Conservation (phyloP, 1,140 invertebrate genomes). For the Zaprionus davidi region DNA sequence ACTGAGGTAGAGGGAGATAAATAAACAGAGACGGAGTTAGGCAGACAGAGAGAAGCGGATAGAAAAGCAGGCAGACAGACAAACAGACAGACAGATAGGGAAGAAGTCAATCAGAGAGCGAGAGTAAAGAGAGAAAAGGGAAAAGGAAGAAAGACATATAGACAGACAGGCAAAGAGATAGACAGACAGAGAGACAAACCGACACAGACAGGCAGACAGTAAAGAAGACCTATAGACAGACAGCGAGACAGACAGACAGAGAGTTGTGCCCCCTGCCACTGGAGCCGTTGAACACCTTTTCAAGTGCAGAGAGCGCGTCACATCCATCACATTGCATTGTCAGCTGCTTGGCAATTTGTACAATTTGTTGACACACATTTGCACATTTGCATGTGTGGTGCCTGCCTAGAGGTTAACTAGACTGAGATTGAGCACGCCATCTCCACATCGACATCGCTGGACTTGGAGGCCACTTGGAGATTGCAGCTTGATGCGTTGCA, state of each 20-base stretch:
- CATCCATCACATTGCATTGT: constrained; percentile 26
- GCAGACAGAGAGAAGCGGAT: rapidly evolving
- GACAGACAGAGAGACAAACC: no score
- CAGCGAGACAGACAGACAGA: background rate
- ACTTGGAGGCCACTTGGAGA: constrained; percentile 13
- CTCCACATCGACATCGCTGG: constrained; percentile 10
- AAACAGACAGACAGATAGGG: no score
- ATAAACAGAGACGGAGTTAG: no score
- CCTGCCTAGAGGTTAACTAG: constrained; percentile 28
- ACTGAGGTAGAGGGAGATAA: no score
- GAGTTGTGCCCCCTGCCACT: background rate
- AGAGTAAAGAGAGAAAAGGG: no score
- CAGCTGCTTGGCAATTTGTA: constrained; percentile 59
- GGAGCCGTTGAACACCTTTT: constrained; percentile 2
- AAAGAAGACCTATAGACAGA: no score
- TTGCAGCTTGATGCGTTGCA: constrained; percentile 40
- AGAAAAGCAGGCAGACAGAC: no score
- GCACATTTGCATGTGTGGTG: constrained; percentile 70
- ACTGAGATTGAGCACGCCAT: constrained; percentile 51
- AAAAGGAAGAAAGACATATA: no score
- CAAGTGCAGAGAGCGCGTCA: constrained; percentile 22
- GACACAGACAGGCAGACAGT: no score
- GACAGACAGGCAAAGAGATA: no score
- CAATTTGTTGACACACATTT: constrained; percentile 82
- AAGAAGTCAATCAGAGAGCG: no score